Base-by-base conservation (phyloP, 1,140 invertebrate genomes). In the Drosophila dunni region DNA sequence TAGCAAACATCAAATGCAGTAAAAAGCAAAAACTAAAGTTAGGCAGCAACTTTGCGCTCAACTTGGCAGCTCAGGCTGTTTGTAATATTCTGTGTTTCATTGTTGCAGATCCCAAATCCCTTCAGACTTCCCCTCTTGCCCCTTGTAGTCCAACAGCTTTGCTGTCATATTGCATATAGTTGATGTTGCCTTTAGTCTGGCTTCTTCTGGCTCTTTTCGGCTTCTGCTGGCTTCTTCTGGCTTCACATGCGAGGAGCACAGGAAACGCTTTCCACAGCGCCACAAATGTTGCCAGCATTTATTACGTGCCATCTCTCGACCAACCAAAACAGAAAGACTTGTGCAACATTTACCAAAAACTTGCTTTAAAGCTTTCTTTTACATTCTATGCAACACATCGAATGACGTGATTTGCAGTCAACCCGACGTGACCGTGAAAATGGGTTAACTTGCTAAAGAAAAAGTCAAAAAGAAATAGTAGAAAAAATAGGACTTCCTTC, bases 351-450 rank as follows among this genome's bases (percentile, higher is more conserved):
- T 42, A 13, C n/a, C 8, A n/a, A 58, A 42, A 45, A 45, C 38
- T 68, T 51, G 6, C 46, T 71, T 56, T 44, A 36, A 54, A 10
- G 17, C 29, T 45, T 45, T 81, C 54, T 57, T 64, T 62, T 53
- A 63, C 54, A 71, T 71, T 51, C 15, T 63, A 36, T 33, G 50
- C 45, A 46, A 56, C 60, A 42, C 61, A 50, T 56, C 54, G 48
- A 46, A 50, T 81, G 82, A 85, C 83, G 82, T 82, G 83, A 86
- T 88, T 86, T 86, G 76, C 75, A 73, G 79, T 65, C 58, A 76
- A 70, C 54, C 69, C 72, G 76, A 88, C 83, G 83, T 86, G 82
- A 83, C 82, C 82, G 72, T 88, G 83, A 86, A 85, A 86, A 78
- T 88, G 61, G 45, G 53, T 38, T 44, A 58, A 53, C 73, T 58